Conservation (phyloP, 2,113 vertebrate genomes). For the Amphilophus citrinellus region DNA sequence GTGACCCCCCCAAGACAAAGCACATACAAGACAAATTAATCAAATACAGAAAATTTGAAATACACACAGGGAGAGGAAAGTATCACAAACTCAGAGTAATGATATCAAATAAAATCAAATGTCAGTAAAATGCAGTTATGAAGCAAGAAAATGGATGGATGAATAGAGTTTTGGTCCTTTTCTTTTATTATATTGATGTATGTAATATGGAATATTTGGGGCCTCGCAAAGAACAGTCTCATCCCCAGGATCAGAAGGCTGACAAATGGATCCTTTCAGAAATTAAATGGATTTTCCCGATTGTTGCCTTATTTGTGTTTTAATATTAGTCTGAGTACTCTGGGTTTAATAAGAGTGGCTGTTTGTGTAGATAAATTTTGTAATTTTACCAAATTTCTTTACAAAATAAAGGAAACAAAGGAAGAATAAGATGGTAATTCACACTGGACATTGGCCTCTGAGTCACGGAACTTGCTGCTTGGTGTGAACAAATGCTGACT, state of each 20-base stretch:
- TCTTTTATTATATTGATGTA: no score
- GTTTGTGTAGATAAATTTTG: background rate
- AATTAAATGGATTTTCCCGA: background rate
- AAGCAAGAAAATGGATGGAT: no score
- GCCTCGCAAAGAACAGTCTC: background rate
- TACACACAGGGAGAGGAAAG: no score
- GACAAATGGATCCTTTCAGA: background rate
- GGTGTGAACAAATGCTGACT: background rate
- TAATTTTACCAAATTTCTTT: background rate
- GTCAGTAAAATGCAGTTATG: no score
- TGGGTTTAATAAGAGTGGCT: background rate
- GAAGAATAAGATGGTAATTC: background rate
- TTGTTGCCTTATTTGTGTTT: background rate
- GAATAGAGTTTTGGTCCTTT: no score
- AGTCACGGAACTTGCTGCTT: constrained; percentile 1
- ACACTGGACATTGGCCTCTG: constrained; percentile 32
- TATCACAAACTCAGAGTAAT: no score
- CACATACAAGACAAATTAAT: no score
- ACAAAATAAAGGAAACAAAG: background rate
- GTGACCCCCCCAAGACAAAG: no score
- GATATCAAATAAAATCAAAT: no score
- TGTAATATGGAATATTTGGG: background rate
- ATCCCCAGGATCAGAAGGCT: background rate
- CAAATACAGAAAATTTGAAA: no score
- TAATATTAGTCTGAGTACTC: background rate